Percentiles rank a stretch among this genome's conserved stretches.
Evolutionary conservation across 2,888 invertebrate genomes (phyloP).

Genomic region (Caenorhabditis sinica): DNA sequence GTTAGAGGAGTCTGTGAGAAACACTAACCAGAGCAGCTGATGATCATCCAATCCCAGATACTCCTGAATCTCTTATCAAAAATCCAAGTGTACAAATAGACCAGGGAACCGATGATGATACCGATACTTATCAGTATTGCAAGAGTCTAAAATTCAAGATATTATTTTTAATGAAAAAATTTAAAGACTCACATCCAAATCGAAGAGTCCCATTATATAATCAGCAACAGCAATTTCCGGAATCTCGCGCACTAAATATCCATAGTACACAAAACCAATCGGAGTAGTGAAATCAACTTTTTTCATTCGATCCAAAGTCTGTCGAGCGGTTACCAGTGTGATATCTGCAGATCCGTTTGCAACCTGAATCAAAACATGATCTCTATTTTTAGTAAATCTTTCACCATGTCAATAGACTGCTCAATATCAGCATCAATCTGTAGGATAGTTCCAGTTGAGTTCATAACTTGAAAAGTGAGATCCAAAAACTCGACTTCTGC

Average conservation of each 20-base stretch:
- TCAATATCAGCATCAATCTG: constrained; percentile 68
- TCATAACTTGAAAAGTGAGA: constrained; percentile 67
- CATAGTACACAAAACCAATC: constrained; percentile 67
- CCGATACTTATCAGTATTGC: constrained; percentile 50
- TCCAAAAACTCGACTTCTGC: constrained; percentile 71
- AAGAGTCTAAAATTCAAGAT: constrained; percentile 48
- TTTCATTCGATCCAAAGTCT: constrained; percentile 67
- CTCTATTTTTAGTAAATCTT: neutral
- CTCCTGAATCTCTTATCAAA: constrained; percentile 29
- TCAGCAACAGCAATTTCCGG: constrained; percentile 69
- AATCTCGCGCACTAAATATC: constrained; percentile 67
- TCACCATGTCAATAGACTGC: constrained; percentile 61
- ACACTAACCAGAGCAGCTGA: constrained; percentile 38
- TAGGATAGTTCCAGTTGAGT: constrained; percentile 66
- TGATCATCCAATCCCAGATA: constrained; percentile 54
- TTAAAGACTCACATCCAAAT: constrained; percentile 49
- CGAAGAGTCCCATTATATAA: constrained; percentile 67
- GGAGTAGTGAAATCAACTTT: constrained; percentile 70
- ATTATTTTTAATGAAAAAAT: neutral
- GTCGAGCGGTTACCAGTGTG: constrained; percentile 61
- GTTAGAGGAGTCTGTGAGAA: neutral
- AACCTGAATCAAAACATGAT: constrained; percentile 15
- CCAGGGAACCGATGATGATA: constrained; percentile 54
- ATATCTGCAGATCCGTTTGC: constrained; percentile 67
- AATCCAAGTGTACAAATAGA: constrained; percentile 59